Evolutionary conservation across 2,888 invertebrate genomes (phyloP).

Genomic region (Epinotia ramella): DNA sequence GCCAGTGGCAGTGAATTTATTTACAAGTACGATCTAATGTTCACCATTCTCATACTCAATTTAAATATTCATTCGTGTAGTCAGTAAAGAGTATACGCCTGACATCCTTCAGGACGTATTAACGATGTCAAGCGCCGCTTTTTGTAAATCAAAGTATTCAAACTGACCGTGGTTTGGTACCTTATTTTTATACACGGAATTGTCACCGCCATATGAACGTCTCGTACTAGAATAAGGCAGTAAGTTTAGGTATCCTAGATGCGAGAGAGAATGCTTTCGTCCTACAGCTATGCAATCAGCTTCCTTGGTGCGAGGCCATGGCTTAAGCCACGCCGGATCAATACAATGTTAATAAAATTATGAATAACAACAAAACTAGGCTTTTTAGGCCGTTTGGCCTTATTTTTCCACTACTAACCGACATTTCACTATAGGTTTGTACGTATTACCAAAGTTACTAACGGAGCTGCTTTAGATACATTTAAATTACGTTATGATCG

Average conservation of each 20-base stretch:
- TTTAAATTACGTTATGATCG: neutral
- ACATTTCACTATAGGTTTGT: slow-evolving; percentile 24
- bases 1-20: no score
- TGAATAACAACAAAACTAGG: slow-evolving; percentile 13
- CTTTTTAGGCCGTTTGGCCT: neutral
- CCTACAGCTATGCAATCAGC: neutral
- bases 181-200: no score
- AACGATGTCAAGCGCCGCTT: no score
- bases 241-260: neutral
- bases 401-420: neutral
- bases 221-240: no score
- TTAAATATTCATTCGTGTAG: no score
- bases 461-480: slow-evolving; percentile 16
- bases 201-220: no score
- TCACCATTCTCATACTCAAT: no score
- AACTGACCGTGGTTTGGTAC: no score
- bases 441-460: neutral
- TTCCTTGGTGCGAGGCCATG: slow-evolving; percentile 17
- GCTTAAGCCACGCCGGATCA: neutral
- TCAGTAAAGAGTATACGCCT: no score
- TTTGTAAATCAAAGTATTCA: no score
- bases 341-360: slow-evolving; percentile 27
- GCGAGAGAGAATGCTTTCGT: neutral
- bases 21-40: no score
- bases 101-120: no score